Percentiles rank a stretch among this genome's conserved stretches.
Conservation (phyloP, 2,888 invertebrate species). For the Leptinotarsa peninsularis region DNA sequence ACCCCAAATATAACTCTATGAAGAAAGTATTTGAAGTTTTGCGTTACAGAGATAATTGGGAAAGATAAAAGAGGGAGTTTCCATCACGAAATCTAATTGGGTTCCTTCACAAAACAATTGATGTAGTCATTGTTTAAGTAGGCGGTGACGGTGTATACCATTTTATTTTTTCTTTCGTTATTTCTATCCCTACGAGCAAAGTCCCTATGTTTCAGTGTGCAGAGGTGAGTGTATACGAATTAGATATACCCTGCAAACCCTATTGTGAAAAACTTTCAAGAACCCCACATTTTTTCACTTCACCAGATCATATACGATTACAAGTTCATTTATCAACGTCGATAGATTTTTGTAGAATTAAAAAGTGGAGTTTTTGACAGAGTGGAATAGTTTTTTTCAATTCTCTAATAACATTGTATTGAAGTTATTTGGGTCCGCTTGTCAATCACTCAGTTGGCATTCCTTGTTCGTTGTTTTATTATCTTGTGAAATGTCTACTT, state of each 20-base stretch:
- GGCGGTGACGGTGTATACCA: constrained; percentile 12
- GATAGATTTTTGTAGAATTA: no score
- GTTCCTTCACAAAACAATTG: constrained; percentile 28
- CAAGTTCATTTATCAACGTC: no score
- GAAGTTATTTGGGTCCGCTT: no score
- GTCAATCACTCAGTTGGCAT: no score
- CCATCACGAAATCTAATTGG: constrained; percentile 48
- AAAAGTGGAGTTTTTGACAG: no score
- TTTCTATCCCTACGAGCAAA: background rate
- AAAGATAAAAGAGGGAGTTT: constrained; percentile 52
- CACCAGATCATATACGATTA: no score
- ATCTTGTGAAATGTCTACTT: no score
- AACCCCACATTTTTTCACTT: no score
- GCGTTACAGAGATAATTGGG: constrained; percentile 56
- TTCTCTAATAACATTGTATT: no score
- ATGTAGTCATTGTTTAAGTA: constrained; percentile 17
- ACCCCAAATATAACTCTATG: constrained; percentile 22
- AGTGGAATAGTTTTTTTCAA: no score
- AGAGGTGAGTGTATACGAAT: background rate
- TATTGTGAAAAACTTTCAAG: no score
- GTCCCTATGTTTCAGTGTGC: background rate
- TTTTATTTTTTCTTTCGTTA: background rate
- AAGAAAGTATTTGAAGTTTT: constrained; percentile 50
- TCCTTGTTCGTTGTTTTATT: no score
- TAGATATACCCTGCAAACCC: background rate